phyloP scores from a whole-genome alignment of 1,140 invertebrate genomes.

The Anastrepha obliqua region DNA sequence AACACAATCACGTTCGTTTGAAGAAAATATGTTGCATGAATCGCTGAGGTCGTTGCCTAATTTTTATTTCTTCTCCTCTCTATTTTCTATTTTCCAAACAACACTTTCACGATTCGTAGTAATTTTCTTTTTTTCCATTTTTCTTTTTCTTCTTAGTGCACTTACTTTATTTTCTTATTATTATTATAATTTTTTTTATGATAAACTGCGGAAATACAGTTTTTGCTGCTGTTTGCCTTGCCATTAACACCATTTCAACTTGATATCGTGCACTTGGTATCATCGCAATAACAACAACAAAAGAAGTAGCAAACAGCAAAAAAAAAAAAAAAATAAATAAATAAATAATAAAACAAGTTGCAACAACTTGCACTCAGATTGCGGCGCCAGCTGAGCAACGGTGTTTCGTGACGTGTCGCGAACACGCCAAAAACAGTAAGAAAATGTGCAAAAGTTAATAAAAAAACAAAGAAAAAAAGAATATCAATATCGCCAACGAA shows the following conservation, averaged over 20 bases:
- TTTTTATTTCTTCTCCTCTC: too few species aligned
- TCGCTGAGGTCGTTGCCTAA: too few species aligned
- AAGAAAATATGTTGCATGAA: too few species aligned
- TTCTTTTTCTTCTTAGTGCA: too few species aligned
- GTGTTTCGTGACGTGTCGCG: conserved; percentile 34
- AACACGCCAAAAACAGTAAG: neutral
- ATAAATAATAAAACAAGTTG: neutral
- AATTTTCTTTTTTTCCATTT: neutral
- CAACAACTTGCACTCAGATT: conserved; percentile 3
- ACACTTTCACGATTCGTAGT: too few species aligned
- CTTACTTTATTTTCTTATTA: neutral
- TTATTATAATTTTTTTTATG: neutral
- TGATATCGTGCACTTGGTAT: conserved; percentile 20
- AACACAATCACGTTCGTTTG: too few species aligned
- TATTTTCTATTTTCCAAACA: too few species aligned
- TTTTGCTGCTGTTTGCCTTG: neutral
- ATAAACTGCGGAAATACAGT: conserved; percentile 24
- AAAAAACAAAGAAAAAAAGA: neutral
- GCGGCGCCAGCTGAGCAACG: neutral
- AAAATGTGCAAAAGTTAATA: neutral
- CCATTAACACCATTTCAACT: conserved; percentile 39
- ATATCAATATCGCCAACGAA: conserved; percentile 11
- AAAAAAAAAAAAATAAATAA: neutral
- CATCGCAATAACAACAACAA: conserved; percentile 8
- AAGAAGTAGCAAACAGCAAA: neutral